A percentile compares a stretch with the other conserved stretches of the same genome.
phyloP scores from a whole-genome alignment of 2,797 vertebrate species.

The Acipenser ruthenus region DNA sequence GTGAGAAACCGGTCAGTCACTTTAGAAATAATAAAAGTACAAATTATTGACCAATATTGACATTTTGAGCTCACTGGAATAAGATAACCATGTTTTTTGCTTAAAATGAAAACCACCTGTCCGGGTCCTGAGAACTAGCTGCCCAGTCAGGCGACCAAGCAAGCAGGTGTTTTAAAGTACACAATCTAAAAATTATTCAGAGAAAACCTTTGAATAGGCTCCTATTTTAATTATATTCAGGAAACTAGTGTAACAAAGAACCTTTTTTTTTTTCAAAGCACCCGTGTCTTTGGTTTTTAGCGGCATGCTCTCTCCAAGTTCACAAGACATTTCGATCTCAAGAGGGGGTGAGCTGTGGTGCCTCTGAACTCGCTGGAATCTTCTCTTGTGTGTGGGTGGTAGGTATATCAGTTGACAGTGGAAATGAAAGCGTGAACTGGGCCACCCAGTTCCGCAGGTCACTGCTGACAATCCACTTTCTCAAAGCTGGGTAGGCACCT shows the following conservation, averaged over 20 bases:
- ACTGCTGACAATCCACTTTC: constrained; percentile 62
- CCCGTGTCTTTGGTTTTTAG: not conserved
- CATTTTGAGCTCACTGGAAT: too few relatives aligned
- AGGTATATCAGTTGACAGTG: constrained; percentile 66
- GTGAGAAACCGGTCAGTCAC: too few relatives aligned
- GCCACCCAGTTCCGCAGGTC: constrained; percentile 73
- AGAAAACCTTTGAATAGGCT: constrained; percentile 24
- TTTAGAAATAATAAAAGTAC: too few relatives aligned
- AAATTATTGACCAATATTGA: too few relatives aligned
- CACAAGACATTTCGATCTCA: not conserved
- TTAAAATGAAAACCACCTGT: constrained; percentile 9
- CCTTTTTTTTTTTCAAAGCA: constrained; percentile 12
- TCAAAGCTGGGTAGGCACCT: constrained; percentile 59
- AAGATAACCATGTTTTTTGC: too few relatives aligned
- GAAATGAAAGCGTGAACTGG: constrained; percentile 59
- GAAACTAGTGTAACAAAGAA: constrained; percentile 71
- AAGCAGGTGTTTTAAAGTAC: not conserved
- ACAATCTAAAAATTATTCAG: not conserved
- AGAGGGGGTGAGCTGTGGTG: constrained; percentile 13
- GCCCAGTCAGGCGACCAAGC: not conserved
- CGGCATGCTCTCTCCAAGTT: not conserved
- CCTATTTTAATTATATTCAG: constrained; percentile 64
- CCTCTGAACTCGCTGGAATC: constrained; percentile 49
- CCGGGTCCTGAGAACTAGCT: not conserved
- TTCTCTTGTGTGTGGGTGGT: constrained; percentile 51